These are phyloP conservation scores for Pangasius mekongensis DNA, from an alignment of 2,797 vertebrate genomes.

Conservation along the genomic window DNA sequence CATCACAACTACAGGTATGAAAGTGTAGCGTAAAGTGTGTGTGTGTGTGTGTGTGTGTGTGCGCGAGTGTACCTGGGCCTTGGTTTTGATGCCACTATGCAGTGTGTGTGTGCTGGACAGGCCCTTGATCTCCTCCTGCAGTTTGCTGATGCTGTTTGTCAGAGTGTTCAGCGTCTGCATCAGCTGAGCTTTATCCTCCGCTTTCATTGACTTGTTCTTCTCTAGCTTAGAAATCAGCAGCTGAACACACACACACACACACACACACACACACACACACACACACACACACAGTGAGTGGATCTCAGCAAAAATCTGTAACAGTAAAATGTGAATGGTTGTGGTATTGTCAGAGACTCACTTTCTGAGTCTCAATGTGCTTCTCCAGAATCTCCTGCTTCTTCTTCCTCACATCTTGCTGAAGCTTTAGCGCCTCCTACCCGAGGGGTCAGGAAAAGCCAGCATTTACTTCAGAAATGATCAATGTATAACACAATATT, in stretches of 20 bases:
- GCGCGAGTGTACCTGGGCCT: slow-evolving; percentile 83
- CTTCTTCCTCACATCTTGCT: slow-evolving; percentile 95
- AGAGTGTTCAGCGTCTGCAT: slow-evolving; percentile 90
- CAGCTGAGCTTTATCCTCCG: slow-evolving; percentile 94
- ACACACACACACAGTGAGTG: neutral
- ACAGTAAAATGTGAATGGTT: neutral
- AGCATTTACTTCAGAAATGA: neutral
- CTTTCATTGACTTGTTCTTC: slow-evolving; percentile 93
- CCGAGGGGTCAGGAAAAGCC: slow-evolving; percentile 17
- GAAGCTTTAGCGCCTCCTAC: slow-evolving; percentile 91
- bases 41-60: neutral
- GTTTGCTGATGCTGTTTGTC: slow-evolving; percentile 93
- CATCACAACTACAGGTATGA: neutral
- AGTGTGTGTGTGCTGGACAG: slow-evolving; percentile 75
- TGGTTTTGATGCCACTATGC: slow-evolving; percentile 83
- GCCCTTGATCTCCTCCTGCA: slow-evolving; percentile 94
- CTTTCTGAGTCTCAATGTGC: slow-evolving; percentile 98
- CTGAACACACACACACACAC: slow-evolving; percentile 64
- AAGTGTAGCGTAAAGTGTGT: neutral
- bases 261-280: slow-evolving; percentile 11
- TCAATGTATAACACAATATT: neutral
- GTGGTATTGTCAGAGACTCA: slow-evolving; percentile 57
- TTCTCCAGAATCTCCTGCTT: slow-evolving; percentile 98
- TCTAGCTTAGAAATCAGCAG: slow-evolving; percentile 96
- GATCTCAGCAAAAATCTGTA: neutral